Percentiles rank a stretch among this genome's conserved stretches.
Evolutionary conservation across 2,888 invertebrate species (phyloP).

Genomic region (Tanaodytes sp.): DNA sequence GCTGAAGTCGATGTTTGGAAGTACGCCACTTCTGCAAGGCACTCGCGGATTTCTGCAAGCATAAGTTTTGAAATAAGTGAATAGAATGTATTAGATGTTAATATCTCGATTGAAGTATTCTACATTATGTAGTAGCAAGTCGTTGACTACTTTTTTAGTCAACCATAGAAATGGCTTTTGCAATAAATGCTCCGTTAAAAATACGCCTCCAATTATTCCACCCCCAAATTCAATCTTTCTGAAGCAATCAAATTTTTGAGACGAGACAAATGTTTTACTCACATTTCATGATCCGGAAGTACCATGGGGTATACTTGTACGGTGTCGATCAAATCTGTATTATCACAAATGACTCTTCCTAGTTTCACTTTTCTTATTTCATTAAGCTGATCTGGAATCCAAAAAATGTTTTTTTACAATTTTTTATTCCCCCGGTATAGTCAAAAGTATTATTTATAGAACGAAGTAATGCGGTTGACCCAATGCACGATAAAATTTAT

Average conservation of each 20-base stretch:
- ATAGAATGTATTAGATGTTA: constrained; percentile 56
- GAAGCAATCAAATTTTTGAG: no score
- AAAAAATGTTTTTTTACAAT: neutral
- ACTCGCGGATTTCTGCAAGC: constrained; percentile 89
- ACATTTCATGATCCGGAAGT: constrained; percentile 93
- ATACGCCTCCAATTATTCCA: constrained; percentile 7
- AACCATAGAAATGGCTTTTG: constrained; percentile 54
- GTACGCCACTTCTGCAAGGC: constrained; percentile 89
- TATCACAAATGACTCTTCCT: constrained; percentile 90
- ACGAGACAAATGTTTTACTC: no score
- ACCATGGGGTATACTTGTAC: constrained; percentile 94
- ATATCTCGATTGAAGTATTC: constrained; percentile 55
- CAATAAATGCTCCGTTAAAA: constrained; percentile 55
- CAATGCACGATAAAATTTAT: no score
- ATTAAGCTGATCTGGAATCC: constrained; percentile 81
- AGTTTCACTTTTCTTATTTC: constrained; percentile 87
- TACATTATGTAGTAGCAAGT: constrained; percentile 55
- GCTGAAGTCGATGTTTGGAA: constrained; percentile 89
- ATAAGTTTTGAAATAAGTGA: constrained; percentile 52
- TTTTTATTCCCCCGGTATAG: no score
- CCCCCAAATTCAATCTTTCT: no score
- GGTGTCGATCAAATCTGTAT: constrained; percentile 92
- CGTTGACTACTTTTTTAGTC: constrained; percentile 54
- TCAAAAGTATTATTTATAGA: no score
- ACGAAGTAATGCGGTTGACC: no score